These are phyloP conservation scores for Teinopalpus imperialis DNA, from an alignment of 2,888 invertebrate genomes.

Conservation along the genomic window DNA sequence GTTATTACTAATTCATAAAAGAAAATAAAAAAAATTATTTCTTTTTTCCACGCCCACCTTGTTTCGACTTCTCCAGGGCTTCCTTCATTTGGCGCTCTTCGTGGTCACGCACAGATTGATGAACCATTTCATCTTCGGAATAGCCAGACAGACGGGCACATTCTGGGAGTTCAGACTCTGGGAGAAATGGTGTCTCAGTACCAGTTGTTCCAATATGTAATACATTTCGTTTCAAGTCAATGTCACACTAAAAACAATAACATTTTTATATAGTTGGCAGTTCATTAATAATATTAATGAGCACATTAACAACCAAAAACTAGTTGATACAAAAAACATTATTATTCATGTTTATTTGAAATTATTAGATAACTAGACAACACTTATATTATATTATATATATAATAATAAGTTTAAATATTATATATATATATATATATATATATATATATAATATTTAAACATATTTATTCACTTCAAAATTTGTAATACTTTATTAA, in stretches of 20 bases:
- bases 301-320: too few species aligned
- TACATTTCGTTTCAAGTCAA: conserved; percentile 94
- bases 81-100: conserved; percentile 87
- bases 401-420: too few species aligned
- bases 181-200: conserved; percentile 93
- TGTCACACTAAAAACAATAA: conserved; percentile 85
- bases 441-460: too few species aligned
- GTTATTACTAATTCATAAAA: conserved; percentile 1
- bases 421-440: too few species aligned
- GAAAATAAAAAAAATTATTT: conserved; percentile 38
- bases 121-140: conserved; percentile 84
- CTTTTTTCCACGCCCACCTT: conserved; percentile 73
- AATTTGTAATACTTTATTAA: too few species aligned
- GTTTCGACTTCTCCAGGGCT: conserved; percentile 87
- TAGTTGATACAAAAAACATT: too few species aligned
- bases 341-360: too few species aligned
- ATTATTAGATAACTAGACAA: too few species aligned
- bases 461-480: too few species aligned
- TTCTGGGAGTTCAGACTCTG: conserved; percentile 85
- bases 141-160: conserved; percentile 90
- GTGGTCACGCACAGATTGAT: conserved; percentile 71
- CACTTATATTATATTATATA: too few species aligned
- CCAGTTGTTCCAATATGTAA: conserved; percentile 97
- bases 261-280: too few species aligned
- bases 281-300: conserved; percentile 21